Evolutionary conservation across 2,888 invertebrate genomes (phyloP).

Genomic region (Acheta domesticus): DNA sequence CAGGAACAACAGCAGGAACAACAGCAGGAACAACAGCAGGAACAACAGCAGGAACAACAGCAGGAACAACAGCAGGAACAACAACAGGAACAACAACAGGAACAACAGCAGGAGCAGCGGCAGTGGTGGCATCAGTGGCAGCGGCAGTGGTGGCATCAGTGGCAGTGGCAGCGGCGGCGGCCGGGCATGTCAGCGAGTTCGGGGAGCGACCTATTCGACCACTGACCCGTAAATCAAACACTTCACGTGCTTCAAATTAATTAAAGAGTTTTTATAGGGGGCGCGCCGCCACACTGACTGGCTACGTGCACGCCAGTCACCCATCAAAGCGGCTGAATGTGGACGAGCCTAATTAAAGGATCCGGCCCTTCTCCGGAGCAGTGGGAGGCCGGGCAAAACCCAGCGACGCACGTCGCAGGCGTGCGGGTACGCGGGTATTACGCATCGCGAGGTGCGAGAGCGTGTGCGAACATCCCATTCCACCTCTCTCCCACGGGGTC

Average conservation of each 20-base stretch:
- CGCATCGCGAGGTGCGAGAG: no score
- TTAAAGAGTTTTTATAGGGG: conserved; percentile 9
- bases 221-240: conserved; percentile 18
- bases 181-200: not conserved
- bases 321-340: not conserved
- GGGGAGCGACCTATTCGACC: not conserved
- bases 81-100: no score
- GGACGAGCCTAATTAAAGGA: conserved; percentile 4
- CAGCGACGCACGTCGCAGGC: not conserved
- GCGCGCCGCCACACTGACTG: not conserved
- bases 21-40: no score
- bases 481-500: not conserved
- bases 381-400: not conserved
- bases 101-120: no score
- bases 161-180: not conserved
- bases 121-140: no score
- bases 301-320: not conserved
- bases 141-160: no score
- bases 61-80: no score
- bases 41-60: no score
- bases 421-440: not conserved
- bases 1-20: no score
- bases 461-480: not conserved
- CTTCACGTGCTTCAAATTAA: not conserved
- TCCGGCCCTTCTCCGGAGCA: not conserved